Conservation (phyloP, 2,797 vertebrate genomes). For the Ispidina lecontei region DNA sequence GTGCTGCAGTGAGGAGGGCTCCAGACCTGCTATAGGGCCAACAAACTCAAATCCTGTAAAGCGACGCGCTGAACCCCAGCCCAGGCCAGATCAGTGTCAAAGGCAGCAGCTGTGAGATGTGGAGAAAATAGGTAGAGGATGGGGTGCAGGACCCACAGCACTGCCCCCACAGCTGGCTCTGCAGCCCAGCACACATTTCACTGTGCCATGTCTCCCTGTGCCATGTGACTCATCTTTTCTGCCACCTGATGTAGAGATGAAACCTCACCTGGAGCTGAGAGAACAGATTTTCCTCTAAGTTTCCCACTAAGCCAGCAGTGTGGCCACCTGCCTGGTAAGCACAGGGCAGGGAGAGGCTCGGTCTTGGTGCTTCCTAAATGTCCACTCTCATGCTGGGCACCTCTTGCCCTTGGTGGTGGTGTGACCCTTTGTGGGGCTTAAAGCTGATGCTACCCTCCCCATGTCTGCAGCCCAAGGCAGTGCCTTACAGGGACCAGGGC, state of each 20-base stretch:
- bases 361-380: rapidly evolving
- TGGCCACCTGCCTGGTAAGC: background rate
- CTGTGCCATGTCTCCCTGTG: rapidly evolving
- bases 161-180: background rate
- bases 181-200: background rate
- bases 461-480: background rate
- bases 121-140: background rate
- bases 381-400: rapidly evolving
- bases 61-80: background rate
- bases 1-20: rapidly evolving
- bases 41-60: background rate
- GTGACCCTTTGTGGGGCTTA: rapidly evolving
- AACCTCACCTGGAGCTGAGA: conserved; percentile 1
- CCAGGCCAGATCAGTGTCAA: rapidly evolving
- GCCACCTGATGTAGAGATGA: rapidly evolving
- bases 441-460: background rate
- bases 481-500: background rate
- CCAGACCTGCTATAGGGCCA: rapidly evolving
- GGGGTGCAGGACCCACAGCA: rapidly evolving
- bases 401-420: rapidly evolving
- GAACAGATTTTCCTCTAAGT: background rate
- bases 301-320: background rate
- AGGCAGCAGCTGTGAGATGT: background rate
- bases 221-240: background rate
- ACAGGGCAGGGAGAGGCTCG: background rate